phyloP scores from a whole-genome alignment of 2,888 invertebrate genomes.

The Calliphora vomitoria region DNA sequence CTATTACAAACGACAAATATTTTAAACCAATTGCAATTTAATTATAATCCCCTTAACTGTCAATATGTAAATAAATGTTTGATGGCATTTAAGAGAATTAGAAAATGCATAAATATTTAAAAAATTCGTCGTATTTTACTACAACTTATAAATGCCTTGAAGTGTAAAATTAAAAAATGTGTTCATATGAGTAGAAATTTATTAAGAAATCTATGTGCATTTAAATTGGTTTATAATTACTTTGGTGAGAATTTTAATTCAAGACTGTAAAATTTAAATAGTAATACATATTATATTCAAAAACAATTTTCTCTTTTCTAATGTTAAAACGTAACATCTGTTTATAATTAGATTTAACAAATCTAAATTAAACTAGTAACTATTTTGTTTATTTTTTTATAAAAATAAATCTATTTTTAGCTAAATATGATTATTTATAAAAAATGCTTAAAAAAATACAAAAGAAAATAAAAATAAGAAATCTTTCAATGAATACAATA shows the following conservation, averaged over 20 bases:
- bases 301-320: neutral
- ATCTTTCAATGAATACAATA: conserved; percentile 33
- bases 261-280: neutral
- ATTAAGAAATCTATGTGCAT: conserved; percentile 18
- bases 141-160: neutral
- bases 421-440: conserved; percentile 59
- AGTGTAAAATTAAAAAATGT: conserved; percentile 1
- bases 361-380: neutral
- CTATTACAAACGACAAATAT: conserved; percentile 23
- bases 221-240: conserved; percentile 35
- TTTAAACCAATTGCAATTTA: neutral
- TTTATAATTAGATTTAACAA: neutral
- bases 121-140: neutral
- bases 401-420: conserved; percentile 64
- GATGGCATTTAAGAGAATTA: conserved; percentile 13
- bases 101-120: neutral
- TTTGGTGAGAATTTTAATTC: neutral
- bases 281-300: neutral
- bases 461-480: conserved; percentile 35
- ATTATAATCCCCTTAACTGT: conserved; percentile 21
- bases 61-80: neutral
- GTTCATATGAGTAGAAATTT: neutral
- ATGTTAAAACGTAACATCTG: neutral
- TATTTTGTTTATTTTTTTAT: neutral
- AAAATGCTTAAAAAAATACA: no score